phyloP scores from a whole-genome alignment of 2,888 invertebrate genomes.

The Lasius platythorax region DNA sequence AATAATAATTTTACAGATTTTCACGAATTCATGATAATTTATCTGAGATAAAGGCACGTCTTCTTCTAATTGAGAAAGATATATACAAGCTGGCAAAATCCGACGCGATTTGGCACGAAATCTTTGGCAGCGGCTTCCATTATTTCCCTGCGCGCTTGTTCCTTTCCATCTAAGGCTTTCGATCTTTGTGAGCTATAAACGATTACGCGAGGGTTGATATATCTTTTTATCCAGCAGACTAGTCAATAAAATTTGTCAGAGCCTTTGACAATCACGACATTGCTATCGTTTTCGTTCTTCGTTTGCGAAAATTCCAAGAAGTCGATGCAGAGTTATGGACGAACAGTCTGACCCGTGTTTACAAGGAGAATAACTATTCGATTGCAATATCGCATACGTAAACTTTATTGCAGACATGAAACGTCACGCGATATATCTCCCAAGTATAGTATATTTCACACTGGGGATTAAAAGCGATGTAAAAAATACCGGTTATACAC shows the following conservation, averaged over 20 bases:
- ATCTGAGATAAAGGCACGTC: not conserved
- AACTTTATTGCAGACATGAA: conserved; percentile 35
- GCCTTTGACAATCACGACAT: conserved; percentile 26
- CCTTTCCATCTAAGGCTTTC: conserved; percentile 16
- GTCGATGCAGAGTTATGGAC: not conserved
- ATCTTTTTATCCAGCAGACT: conserved; percentile 45
- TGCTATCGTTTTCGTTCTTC: not conserved
- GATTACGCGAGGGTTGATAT: conserved; percentile 54
- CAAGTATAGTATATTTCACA: not conserved
- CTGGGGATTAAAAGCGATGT: not conserved
- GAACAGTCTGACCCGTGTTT: not conserved
- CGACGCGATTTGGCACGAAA: not conserved
- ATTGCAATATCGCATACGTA: conserved; percentile 18
- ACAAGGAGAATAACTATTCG: not conserved
- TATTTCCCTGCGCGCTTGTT: not conserved
- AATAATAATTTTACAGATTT: not conserved
- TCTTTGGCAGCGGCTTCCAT: not conserved
- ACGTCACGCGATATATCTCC: not conserved
- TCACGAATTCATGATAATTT: conserved; percentile 2
- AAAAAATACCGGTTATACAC: not conserved
- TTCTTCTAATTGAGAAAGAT: not conserved
- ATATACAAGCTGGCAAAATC: not conserved
- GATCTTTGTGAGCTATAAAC: conserved; percentile 52
- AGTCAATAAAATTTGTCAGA: conserved; percentile 61
- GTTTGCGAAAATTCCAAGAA: not conserved